phyloP scores from a whole-genome alignment of 2,797 vertebrate species.

The Catharus ustulatus region DNA sequence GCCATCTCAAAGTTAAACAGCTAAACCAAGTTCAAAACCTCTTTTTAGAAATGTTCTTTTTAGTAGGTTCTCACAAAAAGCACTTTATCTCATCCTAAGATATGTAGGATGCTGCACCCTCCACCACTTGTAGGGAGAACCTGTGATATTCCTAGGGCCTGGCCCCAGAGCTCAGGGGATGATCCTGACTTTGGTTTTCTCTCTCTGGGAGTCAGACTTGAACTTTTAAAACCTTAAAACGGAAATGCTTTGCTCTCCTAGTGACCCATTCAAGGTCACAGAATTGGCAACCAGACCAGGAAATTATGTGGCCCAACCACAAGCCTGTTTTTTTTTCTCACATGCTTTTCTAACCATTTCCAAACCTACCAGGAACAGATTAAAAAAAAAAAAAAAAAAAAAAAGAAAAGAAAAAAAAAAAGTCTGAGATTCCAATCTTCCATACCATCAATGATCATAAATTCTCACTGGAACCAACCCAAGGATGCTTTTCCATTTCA shows the following conservation, averaged over 20 bases:
- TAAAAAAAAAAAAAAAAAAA: background rate
- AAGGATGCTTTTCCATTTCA: constrained; percentile 1
- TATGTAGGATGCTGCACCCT: background rate
- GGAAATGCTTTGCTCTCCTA: background rate
- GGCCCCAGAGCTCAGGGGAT: background rate
- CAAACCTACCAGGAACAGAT: background rate
- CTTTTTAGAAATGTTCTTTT: background rate
- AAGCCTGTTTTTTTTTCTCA: background rate
- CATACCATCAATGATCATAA: background rate
- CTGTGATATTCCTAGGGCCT: background rate
- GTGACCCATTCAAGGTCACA: background rate
- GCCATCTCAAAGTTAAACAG: background rate
- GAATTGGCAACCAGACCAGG: constrained; percentile 3
- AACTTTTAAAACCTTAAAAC: background rate
- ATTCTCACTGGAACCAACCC: background rate
- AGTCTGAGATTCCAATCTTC: constrained; percentile 2
- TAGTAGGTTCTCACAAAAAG: background rate
- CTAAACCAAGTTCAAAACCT: background rate
- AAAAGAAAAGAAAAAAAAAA: background rate
- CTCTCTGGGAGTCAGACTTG: background rate
- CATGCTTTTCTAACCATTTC: background rate
- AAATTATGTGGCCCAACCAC: background rate
- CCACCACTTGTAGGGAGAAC: background rate
- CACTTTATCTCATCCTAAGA: background rate
- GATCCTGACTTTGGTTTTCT: background rate